These are phyloP conservation scores for Labrus mixtus DNA, from an alignment of 2,113 vertebrate species.

Conservation along the genomic window DNA sequence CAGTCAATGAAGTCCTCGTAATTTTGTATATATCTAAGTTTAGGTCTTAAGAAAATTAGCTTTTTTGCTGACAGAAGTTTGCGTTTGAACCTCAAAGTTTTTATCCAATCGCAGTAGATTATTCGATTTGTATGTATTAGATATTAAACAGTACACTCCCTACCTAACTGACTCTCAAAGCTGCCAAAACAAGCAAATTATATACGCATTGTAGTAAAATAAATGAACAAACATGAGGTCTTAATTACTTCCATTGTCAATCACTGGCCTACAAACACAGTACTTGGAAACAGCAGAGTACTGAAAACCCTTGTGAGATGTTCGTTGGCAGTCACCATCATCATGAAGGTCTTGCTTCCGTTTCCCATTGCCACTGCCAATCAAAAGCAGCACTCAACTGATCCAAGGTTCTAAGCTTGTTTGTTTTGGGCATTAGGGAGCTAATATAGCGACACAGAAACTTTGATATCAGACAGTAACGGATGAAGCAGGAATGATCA, in stretches of 20 bases:
- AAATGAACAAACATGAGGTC: neutral
- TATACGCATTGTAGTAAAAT: neutral
- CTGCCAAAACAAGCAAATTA: neutral
- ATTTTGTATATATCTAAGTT: too few relatives aligned
- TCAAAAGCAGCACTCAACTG: conserved; percentile 22
- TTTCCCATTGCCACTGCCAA: conserved; percentile 26
- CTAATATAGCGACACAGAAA: conserved; percentile 38
- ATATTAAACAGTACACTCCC: neutral
- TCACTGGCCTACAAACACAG: conserved; percentile 10
- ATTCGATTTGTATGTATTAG: too few relatives aligned
- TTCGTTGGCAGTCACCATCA: conserved; percentile 32
- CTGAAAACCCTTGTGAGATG: conserved; percentile 4
- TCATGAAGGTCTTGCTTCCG: conserved; percentile 14
- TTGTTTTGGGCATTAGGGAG: conserved; percentile 37
- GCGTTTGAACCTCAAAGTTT: too few relatives aligned
- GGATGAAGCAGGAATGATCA: conserved; percentile 33
- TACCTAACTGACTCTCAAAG: too few relatives aligned
- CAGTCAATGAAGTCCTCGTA: too few relatives aligned
- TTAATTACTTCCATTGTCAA: conserved; percentile 19
- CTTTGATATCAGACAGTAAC: conserved; percentile 31
- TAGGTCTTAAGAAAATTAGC: too few relatives aligned
- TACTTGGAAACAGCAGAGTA: conserved; percentile 17
- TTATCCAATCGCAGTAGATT: neutral
- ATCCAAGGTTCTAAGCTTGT: conserved; percentile 11
- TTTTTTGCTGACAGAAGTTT: too few relatives aligned